Conservation (phyloP, 2,888 invertebrate species). For the Erynnis tages region DNA sequence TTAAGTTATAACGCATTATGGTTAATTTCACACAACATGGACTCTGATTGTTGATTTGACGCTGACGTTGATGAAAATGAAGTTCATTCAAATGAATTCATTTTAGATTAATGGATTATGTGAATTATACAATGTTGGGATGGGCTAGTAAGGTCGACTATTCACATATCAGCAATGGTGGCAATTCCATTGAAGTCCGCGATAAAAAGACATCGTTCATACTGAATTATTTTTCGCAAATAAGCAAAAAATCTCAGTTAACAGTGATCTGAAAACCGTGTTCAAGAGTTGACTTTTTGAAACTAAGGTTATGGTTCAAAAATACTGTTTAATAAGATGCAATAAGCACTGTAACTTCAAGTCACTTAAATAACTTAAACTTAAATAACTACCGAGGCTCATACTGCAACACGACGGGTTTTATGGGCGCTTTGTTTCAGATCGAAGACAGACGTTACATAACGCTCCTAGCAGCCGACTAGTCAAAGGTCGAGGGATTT, state of each 20-base stretch:
- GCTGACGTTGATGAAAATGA: constrained; percentile 11
- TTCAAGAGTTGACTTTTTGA: no score
- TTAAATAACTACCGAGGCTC: not conserved
- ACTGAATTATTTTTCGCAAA: no score
- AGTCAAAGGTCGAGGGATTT: constrained; percentile 13
- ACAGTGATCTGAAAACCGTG: no score
- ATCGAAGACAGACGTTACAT: constrained; percentile 18
- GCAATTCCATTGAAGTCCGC: constrained; percentile 43
- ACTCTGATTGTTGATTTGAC: not conserved
- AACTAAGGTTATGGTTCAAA: no score
- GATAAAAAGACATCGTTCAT: constrained; percentile 36
- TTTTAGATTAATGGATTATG: constrained; percentile 59
- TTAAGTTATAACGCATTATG: no score
- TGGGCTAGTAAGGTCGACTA: constrained; percentile 73
- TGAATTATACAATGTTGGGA: constrained; percentile 58
- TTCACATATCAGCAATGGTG: constrained; percentile 57
- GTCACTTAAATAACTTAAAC: no score
- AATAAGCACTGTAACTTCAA: no score
- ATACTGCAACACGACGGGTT: constrained; percentile 4
- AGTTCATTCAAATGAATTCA: constrained; percentile 8
- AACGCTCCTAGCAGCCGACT: constrained; percentile 22
- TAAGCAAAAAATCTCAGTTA: no score
- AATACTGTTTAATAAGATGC: no score
- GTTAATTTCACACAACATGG: no score
- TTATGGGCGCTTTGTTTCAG: constrained; percentile 9